Evolutionary conservation across 2,797 vertebrate species (phyloP), one percentile per base, ranked within the genome.

Genomic region (Spheniscus humboldti): DNA sequence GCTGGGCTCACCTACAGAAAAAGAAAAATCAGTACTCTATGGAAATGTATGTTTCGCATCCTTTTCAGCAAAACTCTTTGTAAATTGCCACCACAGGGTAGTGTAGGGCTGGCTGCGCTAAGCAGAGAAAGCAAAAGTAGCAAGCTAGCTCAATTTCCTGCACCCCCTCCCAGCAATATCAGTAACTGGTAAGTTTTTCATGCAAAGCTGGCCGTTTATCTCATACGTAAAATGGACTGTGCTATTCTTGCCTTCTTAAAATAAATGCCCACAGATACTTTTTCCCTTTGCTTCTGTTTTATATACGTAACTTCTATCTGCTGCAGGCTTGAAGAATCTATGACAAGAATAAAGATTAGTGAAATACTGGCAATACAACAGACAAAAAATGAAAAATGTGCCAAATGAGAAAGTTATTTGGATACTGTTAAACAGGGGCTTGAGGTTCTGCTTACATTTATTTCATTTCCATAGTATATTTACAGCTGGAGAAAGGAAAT

Each of bases 211-310:
- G 27, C 33, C 4, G 0, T 66, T 87, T 33, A 41, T 37, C 43
- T 50, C 35, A 41, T 27, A 8, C 0, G 1, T 28, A 63, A 89
- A 78, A 20, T 1, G 1, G 35, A 52, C 23, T 4, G 33, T 37
- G 30, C 31, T 41, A 33, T n/a, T 75, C 66, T 62, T 84, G 9
- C 41, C 19, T 41, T 67, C 62, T 60, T 78, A 41, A 45, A 75
- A 33, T 52, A 69, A 50, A 33, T 28, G 22, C 33, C 31, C 37
- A 55, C 35, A 52, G 33, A 17, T 68, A 53, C 22, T 56, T 73
- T n/a, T 37, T 31, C 25, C 31, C 18, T 59, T 37, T 9, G 2
- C 10, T 68, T 75, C 30, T n/a, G 19, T 72, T 83, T 80, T 30
- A 33, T 31, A 41, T 41, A 71, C 15, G 8, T 55, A 64, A 55